Evolutionary conservation across 2,113 vertebrate species (phyloP), one percentile per base, ranked within the genome.

Genomic region (Balaeniceps rex): DNA sequence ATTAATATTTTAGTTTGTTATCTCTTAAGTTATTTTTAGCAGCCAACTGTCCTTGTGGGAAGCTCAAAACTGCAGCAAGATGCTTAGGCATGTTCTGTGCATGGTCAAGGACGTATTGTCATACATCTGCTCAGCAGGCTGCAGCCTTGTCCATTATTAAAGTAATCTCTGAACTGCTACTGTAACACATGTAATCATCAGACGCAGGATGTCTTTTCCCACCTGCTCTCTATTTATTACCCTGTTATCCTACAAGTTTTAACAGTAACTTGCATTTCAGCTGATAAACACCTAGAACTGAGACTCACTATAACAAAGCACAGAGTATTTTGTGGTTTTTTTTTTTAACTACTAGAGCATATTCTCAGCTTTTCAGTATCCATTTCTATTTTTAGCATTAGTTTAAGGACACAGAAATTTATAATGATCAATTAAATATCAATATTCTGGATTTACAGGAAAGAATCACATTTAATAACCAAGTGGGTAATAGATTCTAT

Each of bases 1-100:
- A 85, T 95, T 64, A 90, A 93, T 93, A 94, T 97, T 91, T 94
- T 31, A 96, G 64, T 80, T 92, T 84, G 72, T 71, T 75, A 58
- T 81, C 81, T 40, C 61, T 6, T 7, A 4, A 36, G 80, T 36
- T 90, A 93, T 77, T 72, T 95, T 95, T 94, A 95, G 93, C 88
- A 87, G 68, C 51, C 69, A 40, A 10, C 38, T 77, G 84, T 94
- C 88, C 90, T 38, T 87, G 74, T 3, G 38, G 19, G 66, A 28
- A 34, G 80, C 82, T 58, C 72, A 26, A 26, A 36, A 8, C 52
- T 42, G 63, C 94, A 74, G 88, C 38, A 52, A 77, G 54, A 64
- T 25, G 87, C 92, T 89, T 12, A 19, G 83, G 63, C 79, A 51
- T 46, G 82, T 40, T 26, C 33, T 42, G 63, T 46, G 85, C 18